Percentiles rank a stretch among this genome's conserved stretches.
These are phyloP conservation scores for Drosophila monieri DNA, from an alignment of 2,888 invertebrate species.

Conservation along the genomic window DNA sequence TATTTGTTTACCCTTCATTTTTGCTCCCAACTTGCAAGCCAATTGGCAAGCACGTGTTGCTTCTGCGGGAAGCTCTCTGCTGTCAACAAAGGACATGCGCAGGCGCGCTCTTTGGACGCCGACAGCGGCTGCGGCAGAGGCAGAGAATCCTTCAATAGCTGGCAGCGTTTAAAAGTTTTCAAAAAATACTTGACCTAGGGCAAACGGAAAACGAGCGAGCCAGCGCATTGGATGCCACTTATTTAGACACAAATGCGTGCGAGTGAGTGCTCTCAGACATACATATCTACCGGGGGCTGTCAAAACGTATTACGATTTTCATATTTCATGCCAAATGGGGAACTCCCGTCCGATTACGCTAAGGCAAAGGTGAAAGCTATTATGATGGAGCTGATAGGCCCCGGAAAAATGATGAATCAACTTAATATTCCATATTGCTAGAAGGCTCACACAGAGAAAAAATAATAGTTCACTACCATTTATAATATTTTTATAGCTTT, in stretches of 20 bases:
- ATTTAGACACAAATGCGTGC: constrained; percentile 35
- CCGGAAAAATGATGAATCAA: constrained; percentile 55
- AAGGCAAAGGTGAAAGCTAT: constrained; percentile 29
- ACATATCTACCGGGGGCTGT: constrained; percentile 53
- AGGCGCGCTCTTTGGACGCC: constrained; percentile 60
- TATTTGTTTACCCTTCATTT: constrained; percentile 58
- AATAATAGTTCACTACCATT: neutral
- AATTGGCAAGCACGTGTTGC: constrained; percentile 67
- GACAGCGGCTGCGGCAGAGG: constrained; percentile 23
- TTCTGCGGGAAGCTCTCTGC: constrained; percentile 38
- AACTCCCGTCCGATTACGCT: constrained; percentile 42
- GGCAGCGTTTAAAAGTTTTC: constrained; percentile 40
- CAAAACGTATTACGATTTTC: constrained; percentile 70
- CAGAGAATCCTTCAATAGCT: constrained; percentile 9
- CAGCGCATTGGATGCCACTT: constrained; percentile 52
- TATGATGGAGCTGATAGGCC: constrained; percentile 11
- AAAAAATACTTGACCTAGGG: constrained; percentile 70
- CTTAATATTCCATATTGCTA: constrained; percentile 38
- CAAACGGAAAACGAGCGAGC: constrained; percentile 52
- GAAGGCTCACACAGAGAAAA: constrained; percentile 6
- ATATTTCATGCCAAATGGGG: constrained; percentile 76
- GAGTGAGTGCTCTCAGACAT: constrained; percentile 31
- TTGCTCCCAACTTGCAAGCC: constrained; percentile 17
- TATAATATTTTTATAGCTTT: neutral
- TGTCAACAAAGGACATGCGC: constrained; percentile 55